These are phyloP conservation scores for Ligdia adustata DNA, from an alignment of 2,888 invertebrate species.

Conservation along the genomic window DNA sequence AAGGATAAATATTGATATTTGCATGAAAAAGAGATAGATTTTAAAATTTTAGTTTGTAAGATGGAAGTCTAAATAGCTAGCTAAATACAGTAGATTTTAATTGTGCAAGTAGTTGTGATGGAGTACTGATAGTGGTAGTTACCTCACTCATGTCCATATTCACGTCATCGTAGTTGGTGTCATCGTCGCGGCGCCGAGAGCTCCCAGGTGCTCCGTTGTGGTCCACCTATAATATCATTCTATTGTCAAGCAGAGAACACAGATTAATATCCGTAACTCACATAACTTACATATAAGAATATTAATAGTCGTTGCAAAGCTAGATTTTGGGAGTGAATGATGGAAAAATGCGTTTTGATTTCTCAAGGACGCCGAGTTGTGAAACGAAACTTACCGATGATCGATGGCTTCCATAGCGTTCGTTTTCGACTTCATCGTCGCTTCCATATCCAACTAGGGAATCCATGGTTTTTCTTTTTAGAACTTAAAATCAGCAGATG, in stretches of 20 bases:
- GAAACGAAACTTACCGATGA: conserved; percentile 61
- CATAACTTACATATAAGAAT: conserved; percentile 14
- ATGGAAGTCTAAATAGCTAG: conserved; percentile 7
- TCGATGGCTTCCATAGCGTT: conserved; percentile 60
- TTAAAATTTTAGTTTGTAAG: not conserved
- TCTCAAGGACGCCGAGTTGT: conserved; percentile 46
- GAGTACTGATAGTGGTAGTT: conserved; percentile 48
- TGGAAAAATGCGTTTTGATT: conserved; percentile 1
- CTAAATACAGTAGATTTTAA: conserved; percentile 4
- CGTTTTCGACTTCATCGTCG: conserved; percentile 88
- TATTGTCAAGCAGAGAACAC: conserved; percentile 85
- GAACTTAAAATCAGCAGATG: not conserved
- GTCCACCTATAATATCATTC: conserved; percentile 81
- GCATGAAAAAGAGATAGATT: too few relatives aligned
- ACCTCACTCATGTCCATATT: conserved; percentile 92
- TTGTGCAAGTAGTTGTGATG: conserved; percentile 21
- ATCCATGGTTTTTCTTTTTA: conserved; percentile 85
- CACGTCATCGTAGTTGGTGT: conserved; percentile 89
- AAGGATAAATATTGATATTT: conserved; percentile 1
- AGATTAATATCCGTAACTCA: conserved; percentile 70
- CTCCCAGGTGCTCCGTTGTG: conserved; percentile 46
- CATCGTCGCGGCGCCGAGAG: conserved; percentile 74
- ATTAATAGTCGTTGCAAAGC: not conserved
- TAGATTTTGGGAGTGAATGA: not conserved
- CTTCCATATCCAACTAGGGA: conserved; percentile 90